Evolutionary conservation across 2,888 invertebrate genomes (phyloP), one percentile per base, ranked within the genome.

Genomic region (Octonoba sinensis): DNA sequence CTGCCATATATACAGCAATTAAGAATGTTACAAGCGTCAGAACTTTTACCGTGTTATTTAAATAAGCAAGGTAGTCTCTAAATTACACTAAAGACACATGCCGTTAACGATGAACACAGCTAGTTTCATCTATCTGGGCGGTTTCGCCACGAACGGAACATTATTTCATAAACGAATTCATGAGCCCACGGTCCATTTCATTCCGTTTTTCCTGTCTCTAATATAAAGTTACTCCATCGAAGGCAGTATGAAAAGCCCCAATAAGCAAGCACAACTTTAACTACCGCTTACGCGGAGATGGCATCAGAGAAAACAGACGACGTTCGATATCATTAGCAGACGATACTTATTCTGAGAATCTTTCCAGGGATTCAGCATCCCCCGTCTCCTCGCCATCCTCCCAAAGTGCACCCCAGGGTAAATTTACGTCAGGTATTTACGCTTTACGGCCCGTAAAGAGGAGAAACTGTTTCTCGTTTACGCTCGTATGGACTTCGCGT

Each of bases 391-490:
- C 46, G 22, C 54, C 67, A 44, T 11, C 49, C 56, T 22, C 70
- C 56, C 57, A 66, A 73, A 81, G 79, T 62, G 60, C 79, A 47
- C 79, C 79, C 73, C n/a, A 49, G 79, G 72, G 79, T 49, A 36
- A 81, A 81, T 81, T 81, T 81, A 81, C 69, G 79, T 56, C 56
- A 67, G 16, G 73, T 69, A 69, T 73, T 81, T 81, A 73, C 69
- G 69, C 59, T 79, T 81, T 81, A 81, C 69, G 79, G 59, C n/a
- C 73, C 62, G 79, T 73, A 79, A 79, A 72, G 65, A 72, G 72
- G 27, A n/a, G 60, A 73, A 47, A 47, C 44, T 20, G 65, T 70
- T 70, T 70, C 22, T 59, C 15, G 54, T 54, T 54, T 27, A 20
- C 47, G 56, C 54, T 54, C n/a, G 54, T 16, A 18, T 36, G 36